phyloP scores from a whole-genome alignment of 2,888 invertebrate species.

The Scrobipalpa costella region DNA sequence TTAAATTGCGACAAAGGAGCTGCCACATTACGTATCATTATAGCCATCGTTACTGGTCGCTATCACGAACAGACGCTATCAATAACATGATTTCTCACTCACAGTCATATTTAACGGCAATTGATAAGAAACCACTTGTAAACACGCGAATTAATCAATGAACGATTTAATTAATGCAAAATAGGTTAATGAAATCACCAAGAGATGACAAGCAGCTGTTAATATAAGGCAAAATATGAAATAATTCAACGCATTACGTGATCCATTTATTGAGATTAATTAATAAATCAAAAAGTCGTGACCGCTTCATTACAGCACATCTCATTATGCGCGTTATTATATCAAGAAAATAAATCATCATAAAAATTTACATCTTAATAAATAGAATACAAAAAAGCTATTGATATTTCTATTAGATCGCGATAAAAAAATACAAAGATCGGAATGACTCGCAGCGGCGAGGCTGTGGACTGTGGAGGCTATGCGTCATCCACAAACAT shows the following conservation, averaged over 20 bases:
- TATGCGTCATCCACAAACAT: constrained; percentile 77
- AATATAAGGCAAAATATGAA: constrained; percentile 20
- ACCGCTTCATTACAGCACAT: no score
- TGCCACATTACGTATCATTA: constrained; percentile 13
- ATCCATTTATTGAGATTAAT: constrained; percentile 7
- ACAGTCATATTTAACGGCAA: constrained; percentile 31
- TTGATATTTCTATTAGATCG: constrained; percentile 71
- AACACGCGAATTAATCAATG: constrained; percentile 49
- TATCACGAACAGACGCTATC: constrained; percentile 3
- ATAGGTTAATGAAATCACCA: constrained; percentile 24
- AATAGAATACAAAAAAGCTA: constrained; percentile 55
- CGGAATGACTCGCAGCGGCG: constrained; percentile 45
- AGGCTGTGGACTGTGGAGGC: constrained; percentile 43
- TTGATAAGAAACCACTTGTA: constrained; percentile 38
- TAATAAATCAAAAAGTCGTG: constrained; percentile 16
- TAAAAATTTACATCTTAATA: constrained; percentile 55
- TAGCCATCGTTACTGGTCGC: constrained; percentile 21
- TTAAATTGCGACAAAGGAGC: background rate
- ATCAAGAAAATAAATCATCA: constrained; percentile 40
- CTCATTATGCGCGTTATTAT: constrained; percentile 21
- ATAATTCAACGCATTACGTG: background rate
- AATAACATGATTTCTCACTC: constrained; percentile 22
- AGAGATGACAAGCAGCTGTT: background rate
- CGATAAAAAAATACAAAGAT: constrained; percentile 44
- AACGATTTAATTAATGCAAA: constrained; percentile 39